Conservation (phyloP, 2,797 vertebrate genomes). For the Podarcis lilfordi region DNA sequence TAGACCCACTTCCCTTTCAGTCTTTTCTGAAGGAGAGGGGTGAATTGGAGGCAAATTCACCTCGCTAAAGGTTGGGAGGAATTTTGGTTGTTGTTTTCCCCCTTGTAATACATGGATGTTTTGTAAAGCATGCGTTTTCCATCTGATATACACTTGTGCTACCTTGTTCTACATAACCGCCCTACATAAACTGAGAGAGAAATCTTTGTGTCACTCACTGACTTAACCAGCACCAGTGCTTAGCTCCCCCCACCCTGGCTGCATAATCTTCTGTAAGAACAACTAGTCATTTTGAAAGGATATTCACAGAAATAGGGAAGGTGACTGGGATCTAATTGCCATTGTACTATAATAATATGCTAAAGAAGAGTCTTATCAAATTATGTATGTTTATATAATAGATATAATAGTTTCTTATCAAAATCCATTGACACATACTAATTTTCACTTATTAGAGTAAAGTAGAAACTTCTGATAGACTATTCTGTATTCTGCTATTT, state of each 20-base stretch:
- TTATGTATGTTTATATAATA: conserved; percentile 22
- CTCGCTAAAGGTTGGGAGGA: no score
- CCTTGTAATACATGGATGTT: no score
- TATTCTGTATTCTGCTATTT: conserved; percentile 26
- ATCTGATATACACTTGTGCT: no score
- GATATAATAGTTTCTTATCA: conserved; percentile 47
- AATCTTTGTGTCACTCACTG: background rate
- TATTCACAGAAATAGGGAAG: conserved; percentile 20
- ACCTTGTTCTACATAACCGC: background rate
- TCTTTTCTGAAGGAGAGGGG: no score
- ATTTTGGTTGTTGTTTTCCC: no score
- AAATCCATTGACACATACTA: conserved; percentile 54
- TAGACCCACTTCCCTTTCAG: no score
- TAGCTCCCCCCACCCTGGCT: background rate
- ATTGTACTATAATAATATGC: conserved; percentile 16
- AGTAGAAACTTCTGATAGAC: conserved; percentile 10
- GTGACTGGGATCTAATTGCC: conserved; percentile 36
- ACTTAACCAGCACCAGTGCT: background rate
- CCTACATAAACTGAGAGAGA: background rate
- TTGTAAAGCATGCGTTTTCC: no score
- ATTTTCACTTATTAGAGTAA: conserved; percentile 37
- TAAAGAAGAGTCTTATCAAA: conserved; percentile 24
- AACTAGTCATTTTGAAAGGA: background rate
- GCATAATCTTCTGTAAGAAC: background rate
- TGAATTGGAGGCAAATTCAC: no score